Percentiles rank a stretch among this genome's conserved stretches.
Evolutionary conservation across 2,888 invertebrate species (phyloP).

Genomic region (Dynastes hyllus): DNA sequence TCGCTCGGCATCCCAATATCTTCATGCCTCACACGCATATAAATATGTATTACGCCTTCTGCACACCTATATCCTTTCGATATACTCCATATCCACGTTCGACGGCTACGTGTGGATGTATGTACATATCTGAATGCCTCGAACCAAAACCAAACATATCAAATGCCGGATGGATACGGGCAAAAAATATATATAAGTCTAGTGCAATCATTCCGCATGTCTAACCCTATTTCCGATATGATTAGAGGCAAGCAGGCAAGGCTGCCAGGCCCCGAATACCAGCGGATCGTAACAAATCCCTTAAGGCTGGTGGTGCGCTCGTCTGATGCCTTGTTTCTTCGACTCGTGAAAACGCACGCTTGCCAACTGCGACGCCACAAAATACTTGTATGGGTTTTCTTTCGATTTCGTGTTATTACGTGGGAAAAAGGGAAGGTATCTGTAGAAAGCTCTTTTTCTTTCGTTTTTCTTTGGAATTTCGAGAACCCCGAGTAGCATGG

Average conservation of each 20-base stretch:
- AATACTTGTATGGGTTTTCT: constrained; percentile 45
- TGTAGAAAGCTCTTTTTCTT: not conserved
- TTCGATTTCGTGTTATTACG: constrained; percentile 34
- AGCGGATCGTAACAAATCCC: constrained; percentile 67
- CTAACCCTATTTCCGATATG: constrained; percentile 69
- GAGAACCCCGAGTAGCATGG: not conserved
- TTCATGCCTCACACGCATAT: not conserved
- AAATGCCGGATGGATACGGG: constrained; percentile 49
- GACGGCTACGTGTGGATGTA: constrained; percentile 26
- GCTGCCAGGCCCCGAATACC: constrained; percentile 59
- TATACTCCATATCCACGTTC: not conserved
- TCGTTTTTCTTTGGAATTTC: not conserved
- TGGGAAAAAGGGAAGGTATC: constrained; percentile 36
- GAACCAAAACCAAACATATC: constrained; percentile 48
- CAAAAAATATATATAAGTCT: constrained; percentile 58
- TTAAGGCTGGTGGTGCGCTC: constrained; percentile 52
- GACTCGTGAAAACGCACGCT: constrained; percentile 33
- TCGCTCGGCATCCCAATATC: constrained; percentile 1
- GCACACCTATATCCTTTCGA: constrained; percentile 8
- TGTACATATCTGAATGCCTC: constrained; percentile 34
- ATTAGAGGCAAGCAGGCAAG: constrained; percentile 62
- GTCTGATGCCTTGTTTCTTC: constrained; percentile 38
- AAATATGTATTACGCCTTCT: constrained; percentile 15
- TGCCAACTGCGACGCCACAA: constrained; percentile 49
- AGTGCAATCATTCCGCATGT: constrained; percentile 70